Conservation (phyloP, 1,140 invertebrate genomes). For the Camponotus floridanus region DNA sequence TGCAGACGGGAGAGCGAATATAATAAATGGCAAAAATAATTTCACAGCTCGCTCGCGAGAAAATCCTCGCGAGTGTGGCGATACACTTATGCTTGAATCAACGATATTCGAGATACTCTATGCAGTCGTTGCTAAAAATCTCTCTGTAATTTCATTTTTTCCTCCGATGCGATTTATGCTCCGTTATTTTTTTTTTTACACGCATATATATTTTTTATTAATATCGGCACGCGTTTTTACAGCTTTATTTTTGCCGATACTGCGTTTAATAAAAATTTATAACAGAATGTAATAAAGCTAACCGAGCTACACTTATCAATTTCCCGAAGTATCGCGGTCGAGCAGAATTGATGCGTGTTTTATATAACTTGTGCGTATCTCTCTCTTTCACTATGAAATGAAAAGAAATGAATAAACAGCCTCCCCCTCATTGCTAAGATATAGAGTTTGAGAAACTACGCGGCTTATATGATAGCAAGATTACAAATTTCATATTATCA, state of each 20-base stretch:
- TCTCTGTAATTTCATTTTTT: constrained; percentile 7
- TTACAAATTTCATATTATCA: constrained; percentile 51
- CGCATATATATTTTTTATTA: neutral
- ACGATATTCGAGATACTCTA: neutral
- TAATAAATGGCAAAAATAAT: constrained; percentile 42
- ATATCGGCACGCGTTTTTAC: neutral
- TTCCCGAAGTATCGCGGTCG: constrained; percentile 30
- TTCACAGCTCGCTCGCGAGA: neutral
- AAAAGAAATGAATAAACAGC: neutral
- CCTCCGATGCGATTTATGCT: neutral
- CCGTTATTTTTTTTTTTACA: neutral
- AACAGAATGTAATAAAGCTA: constrained; percentile 52
- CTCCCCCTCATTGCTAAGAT: constrained; percentile 4
- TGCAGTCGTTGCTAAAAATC: constrained; percentile 17
- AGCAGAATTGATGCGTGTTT: constrained; percentile 15
- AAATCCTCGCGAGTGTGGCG: neutral
- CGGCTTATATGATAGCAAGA: constrained; percentile 4
- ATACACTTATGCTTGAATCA: neutral
- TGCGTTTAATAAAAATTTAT: constrained; percentile 31
- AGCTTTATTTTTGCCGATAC: constrained; percentile 33
- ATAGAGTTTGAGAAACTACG: constrained; percentile 11
- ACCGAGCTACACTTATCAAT: constrained; percentile 35
- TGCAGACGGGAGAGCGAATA: constrained; percentile 24
- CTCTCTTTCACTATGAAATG: neutral
- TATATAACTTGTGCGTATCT: neutral